Evolutionary conservation across 2,113 vertebrate genomes (phyloP).

Genomic region (Solenodon paradoxus): DNA sequence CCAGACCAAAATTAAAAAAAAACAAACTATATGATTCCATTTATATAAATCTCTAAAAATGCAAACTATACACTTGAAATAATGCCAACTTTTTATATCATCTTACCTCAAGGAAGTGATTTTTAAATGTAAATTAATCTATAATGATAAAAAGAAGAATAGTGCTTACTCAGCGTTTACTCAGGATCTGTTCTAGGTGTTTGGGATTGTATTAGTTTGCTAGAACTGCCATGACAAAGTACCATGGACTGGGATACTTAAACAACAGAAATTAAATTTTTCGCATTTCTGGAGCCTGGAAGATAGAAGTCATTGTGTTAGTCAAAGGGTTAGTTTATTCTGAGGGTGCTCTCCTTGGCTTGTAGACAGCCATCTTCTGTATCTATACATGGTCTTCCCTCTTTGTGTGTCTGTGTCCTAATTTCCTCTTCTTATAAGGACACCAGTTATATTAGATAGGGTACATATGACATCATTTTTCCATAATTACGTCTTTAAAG

Average conservation of each 20-base stretch:
- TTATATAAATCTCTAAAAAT: neutral
- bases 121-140: neutral
- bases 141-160: too few relatives aligned
- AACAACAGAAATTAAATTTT: neutral
- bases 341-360: neutral
- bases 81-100: neutral
- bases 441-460: neutral
- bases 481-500: neutral
- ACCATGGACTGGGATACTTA: neutral
- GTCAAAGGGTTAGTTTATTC: neutral
- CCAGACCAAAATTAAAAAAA: neutral
- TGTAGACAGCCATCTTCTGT: neutral
- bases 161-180: neutral
- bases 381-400: neutral
- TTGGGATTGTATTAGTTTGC: neutral
- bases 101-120: neutral
- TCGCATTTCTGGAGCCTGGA: neutral
- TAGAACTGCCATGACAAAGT: neutral
- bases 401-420: neutral
- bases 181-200: neutral
- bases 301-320: neutral
- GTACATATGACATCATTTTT: neutral
- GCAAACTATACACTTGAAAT: neutral
- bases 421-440: neutral
- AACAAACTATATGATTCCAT: neutral